Evolutionary conservation across 1,140 invertebrate species (phyloP).

Genomic region (Calliopsis andreniformis): DNA sequence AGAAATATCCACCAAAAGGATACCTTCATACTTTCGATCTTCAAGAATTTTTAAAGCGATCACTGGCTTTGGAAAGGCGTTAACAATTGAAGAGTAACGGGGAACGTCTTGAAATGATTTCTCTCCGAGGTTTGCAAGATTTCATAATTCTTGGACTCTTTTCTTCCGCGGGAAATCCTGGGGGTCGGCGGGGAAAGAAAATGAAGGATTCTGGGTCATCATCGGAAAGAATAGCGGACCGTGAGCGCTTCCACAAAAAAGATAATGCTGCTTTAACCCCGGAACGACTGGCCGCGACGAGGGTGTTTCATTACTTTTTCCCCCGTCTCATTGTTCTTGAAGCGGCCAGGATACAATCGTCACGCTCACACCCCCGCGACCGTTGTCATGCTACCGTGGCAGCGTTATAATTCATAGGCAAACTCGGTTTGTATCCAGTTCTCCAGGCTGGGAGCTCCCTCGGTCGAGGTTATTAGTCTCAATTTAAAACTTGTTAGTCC

Average conservation of each 20-base stretch:
- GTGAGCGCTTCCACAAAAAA: slow-evolving; percentile 56
- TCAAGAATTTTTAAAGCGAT: background rate
- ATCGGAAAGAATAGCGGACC: slow-evolving; percentile 56
- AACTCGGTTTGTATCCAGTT: slow-evolving; percentile 39
- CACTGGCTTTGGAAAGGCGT: background rate
- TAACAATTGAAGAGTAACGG: background rate
- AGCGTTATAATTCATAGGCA: slow-evolving; percentile 45
- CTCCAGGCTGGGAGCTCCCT: background rate
- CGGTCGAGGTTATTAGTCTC: slow-evolving; percentile 3
- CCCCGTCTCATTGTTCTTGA: slow-evolving; percentile 62
- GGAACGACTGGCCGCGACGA: slow-evolving; percentile 41
- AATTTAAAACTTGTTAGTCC: background rate
- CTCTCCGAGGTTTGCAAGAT: slow-evolving; percentile 35
- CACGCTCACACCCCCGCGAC: slow-evolving; percentile 11
- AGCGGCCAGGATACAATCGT: slow-evolving; percentile 45
- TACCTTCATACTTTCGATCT: no score
- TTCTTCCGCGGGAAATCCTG: slow-evolving; percentile 49
- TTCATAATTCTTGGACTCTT: slow-evolving; percentile 51
- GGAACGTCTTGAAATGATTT: slow-evolving; percentile 1
- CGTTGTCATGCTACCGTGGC: slow-evolving; percentile 12
- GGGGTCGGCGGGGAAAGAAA: background rate
- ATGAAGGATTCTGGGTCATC: slow-evolving; percentile 39
- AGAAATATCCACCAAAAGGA: no score
- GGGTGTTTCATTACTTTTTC: slow-evolving; percentile 66
- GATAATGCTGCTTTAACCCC: slow-evolving; percentile 64